Evolutionary conservation across 2,113 vertebrate genomes (phyloP).

Genomic region (Sialia sialis): DNA sequence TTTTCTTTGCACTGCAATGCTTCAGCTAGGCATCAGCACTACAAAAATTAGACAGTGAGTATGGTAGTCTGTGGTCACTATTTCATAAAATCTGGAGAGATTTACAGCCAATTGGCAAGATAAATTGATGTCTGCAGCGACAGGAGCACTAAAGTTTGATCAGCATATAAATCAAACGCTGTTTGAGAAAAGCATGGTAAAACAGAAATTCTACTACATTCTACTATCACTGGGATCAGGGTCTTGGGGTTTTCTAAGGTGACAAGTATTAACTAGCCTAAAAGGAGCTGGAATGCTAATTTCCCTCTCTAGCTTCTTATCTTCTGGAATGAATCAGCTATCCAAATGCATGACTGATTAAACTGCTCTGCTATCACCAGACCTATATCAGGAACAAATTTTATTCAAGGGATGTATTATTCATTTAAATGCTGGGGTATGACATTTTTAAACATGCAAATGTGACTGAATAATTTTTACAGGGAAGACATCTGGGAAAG

Average conservation of each 20-base stretch:
- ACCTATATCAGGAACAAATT: slow-evolving; percentile 5
- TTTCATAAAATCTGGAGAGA: background rate
- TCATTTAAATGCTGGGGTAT: background rate
- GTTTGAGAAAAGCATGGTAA: background rate
- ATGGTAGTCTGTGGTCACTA: background rate
- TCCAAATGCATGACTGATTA: background rate
- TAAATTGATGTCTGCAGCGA: background rate
- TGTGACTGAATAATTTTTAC: background rate
- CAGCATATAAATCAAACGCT: background rate
- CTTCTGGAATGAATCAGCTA: slow-evolving; percentile 1
- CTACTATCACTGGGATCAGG: background rate
- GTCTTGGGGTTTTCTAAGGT: background rate
- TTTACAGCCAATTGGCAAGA: background rate
- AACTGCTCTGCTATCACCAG: background rate
- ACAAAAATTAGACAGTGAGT: background rate
- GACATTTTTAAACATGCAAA: background rate
- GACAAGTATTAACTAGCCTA: background rate
- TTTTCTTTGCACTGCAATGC: background rate
- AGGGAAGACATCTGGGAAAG: background rate
- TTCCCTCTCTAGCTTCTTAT: background rate
- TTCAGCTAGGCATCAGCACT: background rate
- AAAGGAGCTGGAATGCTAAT: background rate
- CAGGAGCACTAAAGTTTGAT: background rate
- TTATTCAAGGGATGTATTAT: background rate
- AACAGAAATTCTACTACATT: background rate